These are phyloP conservation scores for Dolichallabes microphthalmus DNA, from an alignment of 2,113 vertebrate genomes.

Conservation along the genomic window DNA sequence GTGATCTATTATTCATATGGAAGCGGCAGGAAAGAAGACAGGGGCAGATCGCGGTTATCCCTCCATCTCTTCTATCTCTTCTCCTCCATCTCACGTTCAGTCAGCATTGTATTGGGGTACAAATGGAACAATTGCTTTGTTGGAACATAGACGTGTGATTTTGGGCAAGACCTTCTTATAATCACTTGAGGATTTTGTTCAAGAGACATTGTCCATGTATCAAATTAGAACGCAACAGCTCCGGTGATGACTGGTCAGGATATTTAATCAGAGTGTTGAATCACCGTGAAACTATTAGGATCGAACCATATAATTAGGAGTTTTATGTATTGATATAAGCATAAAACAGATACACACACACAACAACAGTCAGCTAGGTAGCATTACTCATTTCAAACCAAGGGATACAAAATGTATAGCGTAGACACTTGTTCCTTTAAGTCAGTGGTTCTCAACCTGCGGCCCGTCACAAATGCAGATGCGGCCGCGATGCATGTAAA, in stretches of 20 bases:
- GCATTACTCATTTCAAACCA: not conserved
- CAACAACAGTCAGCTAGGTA: not conserved
- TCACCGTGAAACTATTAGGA: not conserved
- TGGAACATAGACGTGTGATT: constrained; percentile 63
- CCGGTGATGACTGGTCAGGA: not conserved
- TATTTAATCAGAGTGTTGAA: not conserved
- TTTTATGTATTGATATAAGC: not conserved
- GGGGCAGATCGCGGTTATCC: constrained; percentile 56
- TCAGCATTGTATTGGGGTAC: constrained; percentile 66
- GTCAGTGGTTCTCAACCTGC: too few relatives aligned
- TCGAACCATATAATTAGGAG: not conserved
- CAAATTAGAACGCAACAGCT: constrained; percentile 67
- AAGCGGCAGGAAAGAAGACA: constrained; percentile 62
- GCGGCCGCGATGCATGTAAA: too few relatives aligned
- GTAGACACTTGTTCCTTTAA: not conserved
- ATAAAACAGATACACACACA: not conserved
- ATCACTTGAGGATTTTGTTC: constrained; percentile 54
- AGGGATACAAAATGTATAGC: not conserved
- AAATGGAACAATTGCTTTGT: constrained; percentile 69
- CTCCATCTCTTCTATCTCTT: not conserved
- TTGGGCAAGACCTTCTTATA: constrained; percentile 51
- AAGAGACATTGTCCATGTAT: constrained; percentile 64
- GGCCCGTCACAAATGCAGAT: too few relatives aligned
- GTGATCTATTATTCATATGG: constrained; percentile 74
- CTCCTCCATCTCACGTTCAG: constrained; percentile 55